phyloP scores from a whole-genome alignment of 1,140 invertebrate species.

The Drosophila triauraria region DNA sequence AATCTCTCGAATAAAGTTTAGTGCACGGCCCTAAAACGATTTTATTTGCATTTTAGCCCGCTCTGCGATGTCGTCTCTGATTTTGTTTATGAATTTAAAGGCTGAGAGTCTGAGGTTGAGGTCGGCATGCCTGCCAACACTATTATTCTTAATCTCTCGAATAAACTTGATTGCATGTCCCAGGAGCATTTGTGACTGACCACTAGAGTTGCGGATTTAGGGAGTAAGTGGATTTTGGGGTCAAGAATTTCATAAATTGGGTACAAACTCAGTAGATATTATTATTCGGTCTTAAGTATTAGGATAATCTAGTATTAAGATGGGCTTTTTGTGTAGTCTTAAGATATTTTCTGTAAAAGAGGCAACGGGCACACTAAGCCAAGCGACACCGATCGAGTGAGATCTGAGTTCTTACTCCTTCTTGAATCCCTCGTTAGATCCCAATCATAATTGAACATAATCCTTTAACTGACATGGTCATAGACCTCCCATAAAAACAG shows the following conservation, averaged over 20 bases:
- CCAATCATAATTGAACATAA: constrained; percentile 1
- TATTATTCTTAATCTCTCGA: constrained; percentile 16
- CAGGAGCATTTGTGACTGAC: constrained; percentile 11
- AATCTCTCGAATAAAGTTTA: constrained; percentile 15
- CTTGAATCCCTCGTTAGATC: background rate
- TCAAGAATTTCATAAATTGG: too few species aligned
- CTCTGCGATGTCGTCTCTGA: background rate
- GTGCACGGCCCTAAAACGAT: constrained; percentile 16
- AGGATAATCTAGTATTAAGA: background rate
- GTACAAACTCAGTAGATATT: background rate
- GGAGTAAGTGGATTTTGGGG: too few species aligned
- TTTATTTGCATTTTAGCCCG: constrained; percentile 5
- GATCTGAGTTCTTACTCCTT: background rate
- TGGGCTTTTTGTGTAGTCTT: rapidly evolving
- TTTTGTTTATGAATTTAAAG: constrained; percentile 10
- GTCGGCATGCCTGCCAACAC: background rate
- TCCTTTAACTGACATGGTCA: constrained; percentile 1
- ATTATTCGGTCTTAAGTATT: background rate
- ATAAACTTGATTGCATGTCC: constrained; percentile 21
- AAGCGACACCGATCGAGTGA: too few species aligned
- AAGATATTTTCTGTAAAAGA: background rate
- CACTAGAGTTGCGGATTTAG: constrained; percentile 1
- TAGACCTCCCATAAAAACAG: background rate
- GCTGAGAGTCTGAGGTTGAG: background rate
- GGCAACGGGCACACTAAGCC: background rate